Conservation (phyloP, 2,113 vertebrate genomes). For the Arvicanthis niloticus region DNA sequence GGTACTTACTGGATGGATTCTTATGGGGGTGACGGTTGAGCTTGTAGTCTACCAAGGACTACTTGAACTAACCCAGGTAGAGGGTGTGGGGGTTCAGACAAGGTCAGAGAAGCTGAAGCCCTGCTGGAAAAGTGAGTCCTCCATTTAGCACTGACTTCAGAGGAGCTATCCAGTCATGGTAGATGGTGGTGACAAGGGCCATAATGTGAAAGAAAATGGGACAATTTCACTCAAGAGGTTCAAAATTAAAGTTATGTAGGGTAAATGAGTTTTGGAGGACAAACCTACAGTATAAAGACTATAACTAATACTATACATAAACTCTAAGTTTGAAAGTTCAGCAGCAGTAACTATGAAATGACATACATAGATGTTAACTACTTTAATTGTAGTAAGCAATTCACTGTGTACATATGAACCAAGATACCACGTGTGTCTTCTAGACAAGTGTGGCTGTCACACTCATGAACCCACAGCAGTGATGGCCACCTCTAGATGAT, state of each 20-base stretch:
- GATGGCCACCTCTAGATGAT: too few species aligned
- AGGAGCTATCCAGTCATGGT: too few species aligned
- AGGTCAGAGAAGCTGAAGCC: too few species aligned
- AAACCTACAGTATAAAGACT: neutral
- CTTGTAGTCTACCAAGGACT: too few species aligned
- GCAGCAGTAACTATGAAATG: neutral
- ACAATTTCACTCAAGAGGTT: accelerated
- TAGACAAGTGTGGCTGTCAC: neutral
- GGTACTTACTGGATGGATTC: too few species aligned
- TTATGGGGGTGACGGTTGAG: too few species aligned
- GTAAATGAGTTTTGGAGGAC: neutral
- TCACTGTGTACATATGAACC: neutral
- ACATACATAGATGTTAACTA: neutral
- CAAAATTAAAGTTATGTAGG: neutral
- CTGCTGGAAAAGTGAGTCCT: too few species aligned
- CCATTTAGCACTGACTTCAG: too few species aligned
- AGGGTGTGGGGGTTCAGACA: too few species aligned
- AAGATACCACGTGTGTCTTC: neutral
- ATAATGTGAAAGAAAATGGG: neutral
- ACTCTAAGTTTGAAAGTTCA: neutral
- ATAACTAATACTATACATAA: neutral
- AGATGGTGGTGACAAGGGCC: too few species aligned
- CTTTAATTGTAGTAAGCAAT: neutral
- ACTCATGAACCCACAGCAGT: neutral
- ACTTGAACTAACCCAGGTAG: too few species aligned